A percentile compares a stretch with the other conserved stretches of the same genome.
phyloP scores from a whole-genome alignment of 2,888 invertebrate genomes.

The Cryptus armator region DNA sequence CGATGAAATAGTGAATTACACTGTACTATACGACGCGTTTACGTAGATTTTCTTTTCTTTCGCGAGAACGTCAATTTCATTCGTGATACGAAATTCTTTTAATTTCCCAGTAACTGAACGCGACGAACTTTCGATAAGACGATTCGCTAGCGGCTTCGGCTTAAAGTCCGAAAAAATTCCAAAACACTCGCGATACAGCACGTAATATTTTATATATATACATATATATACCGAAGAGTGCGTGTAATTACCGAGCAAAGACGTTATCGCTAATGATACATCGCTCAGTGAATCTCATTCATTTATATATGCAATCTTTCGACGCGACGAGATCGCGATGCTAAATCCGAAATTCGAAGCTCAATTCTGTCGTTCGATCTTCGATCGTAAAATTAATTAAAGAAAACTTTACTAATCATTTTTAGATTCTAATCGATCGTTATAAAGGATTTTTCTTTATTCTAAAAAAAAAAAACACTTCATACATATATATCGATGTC shows the following conservation, averaged over 20 bases:
- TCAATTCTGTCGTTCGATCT: neutral
- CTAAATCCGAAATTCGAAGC: neutral
- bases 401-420: neutral
- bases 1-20: neutral
- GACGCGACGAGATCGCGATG: neutral
- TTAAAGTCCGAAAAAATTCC: slow-evolving; percentile 43
- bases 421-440: too few relatives aligned
- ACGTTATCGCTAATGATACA: slow-evolving; percentile 8
- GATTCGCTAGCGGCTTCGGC: neutral
- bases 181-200: slow-evolving; percentile 23
- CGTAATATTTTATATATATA: slow-evolving; percentile 20
- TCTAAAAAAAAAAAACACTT: neutral
- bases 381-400: neutral
- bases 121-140: slow-evolving; percentile 37
- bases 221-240: neutral
- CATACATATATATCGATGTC: neutral
- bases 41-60: too few relatives aligned
- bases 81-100: slow-evolving; percentile 6
- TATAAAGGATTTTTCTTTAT: too few relatives aligned
- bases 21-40: neutral
- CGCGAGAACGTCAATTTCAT: neutral
- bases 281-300: slow-evolving; percentile 1
- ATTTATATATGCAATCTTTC: neutral
- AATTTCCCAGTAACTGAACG: slow-evolving; percentile 3
- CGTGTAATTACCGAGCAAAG: neutral